Base-by-base conservation (phyloP, 2,888 invertebrate genomes). In the Nomada ruficornis region DNA sequence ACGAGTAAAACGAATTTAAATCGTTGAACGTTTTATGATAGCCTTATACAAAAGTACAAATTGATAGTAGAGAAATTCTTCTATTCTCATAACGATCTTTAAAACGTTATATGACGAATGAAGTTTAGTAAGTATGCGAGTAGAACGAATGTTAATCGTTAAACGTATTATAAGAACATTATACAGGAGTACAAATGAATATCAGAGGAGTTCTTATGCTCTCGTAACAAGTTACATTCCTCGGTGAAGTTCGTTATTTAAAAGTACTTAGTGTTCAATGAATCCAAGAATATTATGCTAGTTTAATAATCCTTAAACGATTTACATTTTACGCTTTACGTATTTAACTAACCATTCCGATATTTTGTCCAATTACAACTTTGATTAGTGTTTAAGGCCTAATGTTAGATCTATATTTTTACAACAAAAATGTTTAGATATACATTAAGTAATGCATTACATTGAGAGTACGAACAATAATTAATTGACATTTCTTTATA, bases 241-340 rank as follows among this genome's bases (percentile, higher is more conserved):
- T 36, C 36, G 11, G 50, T 44, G 26, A 44, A 11, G n/a, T 50
- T 26, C 20, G 26, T 75, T 69, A 42, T 57, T 69, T 69, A 23
- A 29, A 64, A 50, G 36, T 83, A 67, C 52, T 81, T 81, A 64
- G 64, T 44, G 18, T 11, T 72, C 5, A 18, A 72, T n/a, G 23
- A 42, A 15, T 71, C 15, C 50, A 57, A 74, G 36, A 57, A 20
- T 55, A 3, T 44, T 36, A 36, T 36, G n/a, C 18, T 57, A 64
- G 9, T 54, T 20, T 7, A 63, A 44, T 23, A 13, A 55, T 57
- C 20, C 11, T 26, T 36, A 42, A 42, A 55, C 13, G 10, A 13
- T 7, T 55, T 50, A 42, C 29, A 26, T 65, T 54, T 63, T 62
- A 36, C 7, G 68, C 26, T 59, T 64, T 26, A 69, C 20, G 52